Conservation (phyloP, 1,140 invertebrate genomes). For the Drosophila grimshawi region DNA sequence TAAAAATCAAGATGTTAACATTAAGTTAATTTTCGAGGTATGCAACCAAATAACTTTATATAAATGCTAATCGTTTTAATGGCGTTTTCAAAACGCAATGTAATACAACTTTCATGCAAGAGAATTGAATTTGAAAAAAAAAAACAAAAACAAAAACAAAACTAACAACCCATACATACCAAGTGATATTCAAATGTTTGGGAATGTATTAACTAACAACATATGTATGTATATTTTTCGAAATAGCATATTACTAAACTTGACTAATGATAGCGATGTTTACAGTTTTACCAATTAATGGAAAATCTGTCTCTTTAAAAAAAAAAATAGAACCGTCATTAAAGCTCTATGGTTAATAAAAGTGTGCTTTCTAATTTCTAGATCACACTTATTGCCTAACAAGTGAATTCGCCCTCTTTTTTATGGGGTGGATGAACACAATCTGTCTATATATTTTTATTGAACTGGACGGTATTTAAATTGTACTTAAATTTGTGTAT, state of each 20-base stretch:
- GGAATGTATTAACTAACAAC: slow-evolving; percentile 32
- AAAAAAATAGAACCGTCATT: neutral
- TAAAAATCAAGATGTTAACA: slow-evolving; percentile 23
- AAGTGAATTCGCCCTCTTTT: neutral
- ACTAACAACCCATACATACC: slow-evolving; percentile 41
- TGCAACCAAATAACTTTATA: slow-evolving; percentile 38
- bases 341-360: slow-evolving; percentile 11
- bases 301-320: neutral
- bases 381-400: slow-evolving; percentile 11
- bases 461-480: neutral
- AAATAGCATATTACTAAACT: slow-evolving; percentile 42
- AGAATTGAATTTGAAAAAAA: slow-evolving; percentile 76
- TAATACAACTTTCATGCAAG: slow-evolving; percentile 76
- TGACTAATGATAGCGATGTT: slow-evolving; percentile 26
- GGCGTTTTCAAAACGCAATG: slow-evolving; percentile 70
- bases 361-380: slow-evolving; percentile 6
- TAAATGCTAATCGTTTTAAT: slow-evolving; percentile 51
- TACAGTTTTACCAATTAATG: slow-evolving; percentile 14
- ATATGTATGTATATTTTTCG: slow-evolving; percentile 47
- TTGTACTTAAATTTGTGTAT: slow-evolving; percentile 7
- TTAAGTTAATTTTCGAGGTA: slow-evolving; percentile 26
- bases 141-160: slow-evolving; percentile 55
- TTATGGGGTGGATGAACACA: neutral
- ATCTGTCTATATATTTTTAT: slow-evolving; percentile 10
- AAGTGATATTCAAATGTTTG: slow-evolving; percentile 54